Percentiles rank a stretch among this genome's conserved stretches.
Conservation (phyloP, 2,888 invertebrate species). For the Hydroisotoma schaefferi region DNA sequence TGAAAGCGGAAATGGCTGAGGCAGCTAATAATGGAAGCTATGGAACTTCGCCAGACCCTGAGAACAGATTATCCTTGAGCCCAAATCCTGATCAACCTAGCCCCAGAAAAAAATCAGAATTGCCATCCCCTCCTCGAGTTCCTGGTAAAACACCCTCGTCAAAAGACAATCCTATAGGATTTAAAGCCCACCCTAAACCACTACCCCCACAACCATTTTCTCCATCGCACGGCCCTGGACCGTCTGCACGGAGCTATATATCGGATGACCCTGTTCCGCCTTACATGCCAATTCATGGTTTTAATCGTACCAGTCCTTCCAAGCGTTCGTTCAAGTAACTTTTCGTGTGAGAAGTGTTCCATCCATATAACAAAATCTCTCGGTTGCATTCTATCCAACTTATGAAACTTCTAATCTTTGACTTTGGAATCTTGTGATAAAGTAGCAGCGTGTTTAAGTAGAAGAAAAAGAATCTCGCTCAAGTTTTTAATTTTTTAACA, state of each 20-base stretch:
- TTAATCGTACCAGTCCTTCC: constrained; percentile 6
- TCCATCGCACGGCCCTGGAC: too few relatives aligned
- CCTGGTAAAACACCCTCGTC: constrained; percentile 27
- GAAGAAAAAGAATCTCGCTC: too few relatives aligned
- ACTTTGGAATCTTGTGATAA: too few relatives aligned
- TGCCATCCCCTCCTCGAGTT: constrained; percentile 24
- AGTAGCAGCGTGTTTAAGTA: too few relatives aligned
- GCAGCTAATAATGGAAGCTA: constrained; percentile 34
- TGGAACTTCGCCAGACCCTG: constrained; percentile 20
- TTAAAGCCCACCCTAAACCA: constrained; percentile 43
- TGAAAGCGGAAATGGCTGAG: constrained; percentile 58
- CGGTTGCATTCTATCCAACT: too few relatives aligned
- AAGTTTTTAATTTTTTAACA: too few relatives aligned
- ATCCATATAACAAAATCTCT: too few relatives aligned
- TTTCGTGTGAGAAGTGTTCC: too few relatives aligned
- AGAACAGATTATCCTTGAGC: constrained; percentile 12
- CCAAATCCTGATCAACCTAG: background rate
- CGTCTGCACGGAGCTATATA: constrained; percentile 9
- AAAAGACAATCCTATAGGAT: constrained; percentile 37
- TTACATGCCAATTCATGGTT: constrained; percentile 48
- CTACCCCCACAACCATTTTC: constrained; percentile 40
- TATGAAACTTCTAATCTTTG: too few relatives aligned
- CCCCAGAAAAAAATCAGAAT: background rate
- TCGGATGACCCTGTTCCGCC: constrained; percentile 41
- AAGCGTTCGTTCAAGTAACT: constrained; percentile 3